phyloP scores from a whole-genome alignment of 2,113 vertebrate species.

The Ailuropoda melanoleuca region DNA sequence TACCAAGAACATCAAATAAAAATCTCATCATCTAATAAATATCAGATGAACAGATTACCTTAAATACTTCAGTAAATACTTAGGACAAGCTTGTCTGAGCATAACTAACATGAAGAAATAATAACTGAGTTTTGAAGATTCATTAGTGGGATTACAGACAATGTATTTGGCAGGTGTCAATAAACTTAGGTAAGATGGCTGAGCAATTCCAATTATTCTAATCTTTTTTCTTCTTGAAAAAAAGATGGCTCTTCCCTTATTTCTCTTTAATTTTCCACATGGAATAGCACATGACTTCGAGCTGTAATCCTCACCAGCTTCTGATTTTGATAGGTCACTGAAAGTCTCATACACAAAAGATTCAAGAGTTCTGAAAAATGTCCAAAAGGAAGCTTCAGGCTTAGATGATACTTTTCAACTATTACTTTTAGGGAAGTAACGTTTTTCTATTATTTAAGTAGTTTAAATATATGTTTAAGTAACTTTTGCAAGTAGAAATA shows the following conservation, averaged over 20 bases:
- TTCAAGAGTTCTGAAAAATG: slow-evolving; percentile 23
- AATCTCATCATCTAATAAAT: slow-evolving; percentile 24
- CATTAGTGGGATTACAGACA: neutral
- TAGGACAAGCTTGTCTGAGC: neutral
- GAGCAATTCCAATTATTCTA: slow-evolving; percentile 33
- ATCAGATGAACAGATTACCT: slow-evolving; percentile 7
- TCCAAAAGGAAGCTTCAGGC: slow-evolving; percentile 12
- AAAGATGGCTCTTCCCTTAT: neutral
- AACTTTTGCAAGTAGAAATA: neutral
- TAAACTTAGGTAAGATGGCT: slow-evolving; percentile 14
- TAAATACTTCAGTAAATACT: slow-evolving; percentile 26
- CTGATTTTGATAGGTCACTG: neutral
- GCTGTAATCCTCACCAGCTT: neutral
- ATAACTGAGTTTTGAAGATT: slow-evolving; percentile 27
- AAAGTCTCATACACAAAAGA: neutral
- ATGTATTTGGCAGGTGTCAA: neutral
- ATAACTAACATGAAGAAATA: neutral
- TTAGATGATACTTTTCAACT: neutral
- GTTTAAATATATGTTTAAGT: neutral
- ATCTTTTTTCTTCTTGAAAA: slow-evolving; percentile 1
- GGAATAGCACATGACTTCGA: neutral
- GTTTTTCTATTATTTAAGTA: slow-evolving; percentile 9
- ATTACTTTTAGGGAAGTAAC: slow-evolving; percentile 22
- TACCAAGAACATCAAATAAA: slow-evolving; percentile 44
- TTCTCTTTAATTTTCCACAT: slow-evolving; percentile 50